Percentiles rank a stretch among this genome's conserved stretches.
Evolutionary conservation across 1,140 invertebrate genomes (phyloP).

Genomic region (Drosophila orena): DNA sequence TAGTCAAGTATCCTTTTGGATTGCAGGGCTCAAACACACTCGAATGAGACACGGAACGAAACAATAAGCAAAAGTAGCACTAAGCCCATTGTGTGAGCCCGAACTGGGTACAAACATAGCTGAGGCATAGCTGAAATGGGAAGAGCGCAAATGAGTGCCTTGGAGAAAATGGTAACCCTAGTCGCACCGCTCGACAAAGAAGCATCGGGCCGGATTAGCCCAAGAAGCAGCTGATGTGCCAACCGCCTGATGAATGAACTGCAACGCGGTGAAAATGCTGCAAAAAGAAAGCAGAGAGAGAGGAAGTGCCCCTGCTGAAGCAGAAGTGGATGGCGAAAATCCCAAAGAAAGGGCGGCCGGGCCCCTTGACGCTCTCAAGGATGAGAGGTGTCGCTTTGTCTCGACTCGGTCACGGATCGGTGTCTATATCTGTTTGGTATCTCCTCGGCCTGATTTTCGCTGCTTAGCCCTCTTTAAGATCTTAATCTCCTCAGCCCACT

Average conservation of each 20-base stretch:
- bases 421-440: constrained; percentile 50
- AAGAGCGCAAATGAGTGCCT: constrained; percentile 1
- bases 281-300: constrained; percentile 48
- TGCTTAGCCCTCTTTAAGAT: constrained; percentile 80
- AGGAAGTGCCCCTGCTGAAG: constrained; percentile 30
- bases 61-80: constrained; percentile 78
- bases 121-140: constrained; percentile 28
- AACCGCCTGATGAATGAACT: constrained; percentile 60
- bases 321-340: constrained; percentile 23
- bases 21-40: constrained; percentile 48
- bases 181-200: constrained; percentile 47
- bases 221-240: constrained; percentile 60
- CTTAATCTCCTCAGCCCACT: constrained; percentile 67
- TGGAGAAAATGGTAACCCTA: constrained; percentile 39
- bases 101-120: constrained; percentile 77
- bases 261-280: constrained; percentile 41
- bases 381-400: constrained; percentile 78
- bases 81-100: constrained; percentile 76
- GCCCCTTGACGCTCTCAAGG: constrained; percentile 61
- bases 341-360: constrained; percentile 51
- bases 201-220: constrained; percentile 46
- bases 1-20: neutral
- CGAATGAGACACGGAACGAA: constrained; percentile 68
- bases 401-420: constrained; percentile 55
- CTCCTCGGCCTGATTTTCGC: constrained; percentile 50